phyloP scores from a whole-genome alignment of 1,140 invertebrate species.

The Lysiphlebus fabarum region DNA sequence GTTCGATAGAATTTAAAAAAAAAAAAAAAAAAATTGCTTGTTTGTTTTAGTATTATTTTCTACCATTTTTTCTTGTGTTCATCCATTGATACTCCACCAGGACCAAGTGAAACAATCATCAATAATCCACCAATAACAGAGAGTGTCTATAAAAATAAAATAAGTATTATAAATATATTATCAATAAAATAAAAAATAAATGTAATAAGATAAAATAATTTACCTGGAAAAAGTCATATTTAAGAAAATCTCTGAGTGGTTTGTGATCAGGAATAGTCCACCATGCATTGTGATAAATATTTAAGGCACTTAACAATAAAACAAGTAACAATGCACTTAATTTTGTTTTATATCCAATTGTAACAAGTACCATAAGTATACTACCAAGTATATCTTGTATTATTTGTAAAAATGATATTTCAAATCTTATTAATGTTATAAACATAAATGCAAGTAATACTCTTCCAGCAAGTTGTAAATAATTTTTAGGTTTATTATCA shows the following conservation, averaged over 20 bases:
- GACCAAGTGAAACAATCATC: slow-evolving; percentile 96
- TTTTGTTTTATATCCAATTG: slow-evolving; percentile 98
- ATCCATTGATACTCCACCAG: slow-evolving; percentile 98
- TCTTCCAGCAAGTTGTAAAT: slow-evolving; percentile 92
- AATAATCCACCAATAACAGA: slow-evolving; percentile 98
- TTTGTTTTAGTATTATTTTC: slow-evolving; percentile 29
- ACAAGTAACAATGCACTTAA: slow-evolving; percentile 93
- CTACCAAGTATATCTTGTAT: slow-evolving; percentile 82
- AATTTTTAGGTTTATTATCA: slow-evolving; percentile 97
- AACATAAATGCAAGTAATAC: slow-evolving; percentile 99
- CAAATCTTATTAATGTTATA: slow-evolving; percentile 91
- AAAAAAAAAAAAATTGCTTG: no score
- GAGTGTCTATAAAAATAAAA: slow-evolving; percentile 71
- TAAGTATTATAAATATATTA: slow-evolving; percentile 2
- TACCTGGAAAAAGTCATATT: slow-evolving; percentile 99
- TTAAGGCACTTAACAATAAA: slow-evolving; percentile 82
- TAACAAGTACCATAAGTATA: slow-evolving; percentile 92
- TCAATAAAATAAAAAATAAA: slow-evolving; percentile 11
- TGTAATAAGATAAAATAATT: slow-evolving; percentile 32
- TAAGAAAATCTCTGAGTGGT: slow-evolving; percentile 96
- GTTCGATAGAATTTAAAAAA: slow-evolving; percentile 14
- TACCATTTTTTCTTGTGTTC: slow-evolving; percentile 99
- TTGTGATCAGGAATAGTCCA: slow-evolving; percentile 94
- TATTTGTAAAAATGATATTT: slow-evolving; percentile 85
- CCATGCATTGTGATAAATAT: slow-evolving; percentile 97